phyloP scores from a whole-genome alignment of 2,888 invertebrate genomes.

The Parochlus steinenii region DNA sequence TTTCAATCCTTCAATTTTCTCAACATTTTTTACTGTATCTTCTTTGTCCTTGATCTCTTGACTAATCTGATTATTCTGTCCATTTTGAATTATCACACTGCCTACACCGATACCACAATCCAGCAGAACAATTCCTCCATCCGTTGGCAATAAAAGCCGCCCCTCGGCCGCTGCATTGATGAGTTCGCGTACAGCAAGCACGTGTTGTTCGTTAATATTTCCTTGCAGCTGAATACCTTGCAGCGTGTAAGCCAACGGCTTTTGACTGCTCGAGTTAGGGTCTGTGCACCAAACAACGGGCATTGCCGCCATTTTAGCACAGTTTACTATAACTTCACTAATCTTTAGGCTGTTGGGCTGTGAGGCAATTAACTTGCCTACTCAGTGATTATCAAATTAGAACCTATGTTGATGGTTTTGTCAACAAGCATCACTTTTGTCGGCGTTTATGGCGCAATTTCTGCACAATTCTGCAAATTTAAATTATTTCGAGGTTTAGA shows the following conservation, averaged over 20 bases:
- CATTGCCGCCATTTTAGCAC: slow-evolving; percentile 31
- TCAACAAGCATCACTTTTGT: no score
- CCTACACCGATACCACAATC: slow-evolving; percentile 30
- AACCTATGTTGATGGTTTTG: no score
- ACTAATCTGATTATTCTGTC: background rate
- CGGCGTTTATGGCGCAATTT: no score
- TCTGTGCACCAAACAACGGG: slow-evolving; percentile 32
- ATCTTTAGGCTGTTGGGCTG: slow-evolving; percentile 1
- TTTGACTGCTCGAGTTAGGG: slow-evolving; percentile 30
- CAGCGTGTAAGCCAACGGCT: slow-evolving; percentile 29
- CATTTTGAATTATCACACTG: slow-evolving; percentile 24
- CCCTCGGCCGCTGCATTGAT: slow-evolving; percentile 31
- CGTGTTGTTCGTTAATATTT: slow-evolving; percentile 30
- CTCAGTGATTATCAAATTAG: no score
- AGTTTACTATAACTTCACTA: slow-evolving; percentile 2
- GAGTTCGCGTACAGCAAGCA: slow-evolving; percentile 27
- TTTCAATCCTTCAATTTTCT: background rate
- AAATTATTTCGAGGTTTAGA: no score
- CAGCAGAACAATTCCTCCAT: slow-evolving; percentile 29
- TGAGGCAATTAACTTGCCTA: no score
- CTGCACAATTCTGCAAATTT: no score
- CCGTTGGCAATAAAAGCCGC: slow-evolving; percentile 29
- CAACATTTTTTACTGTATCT: background rate
- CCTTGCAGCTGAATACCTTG: slow-evolving; percentile 31
- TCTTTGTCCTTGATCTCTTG: background rate